Base-by-base conservation (phyloP, 2,113 vertebrate genomes). In the Haemorhous mexicanus region DNA sequence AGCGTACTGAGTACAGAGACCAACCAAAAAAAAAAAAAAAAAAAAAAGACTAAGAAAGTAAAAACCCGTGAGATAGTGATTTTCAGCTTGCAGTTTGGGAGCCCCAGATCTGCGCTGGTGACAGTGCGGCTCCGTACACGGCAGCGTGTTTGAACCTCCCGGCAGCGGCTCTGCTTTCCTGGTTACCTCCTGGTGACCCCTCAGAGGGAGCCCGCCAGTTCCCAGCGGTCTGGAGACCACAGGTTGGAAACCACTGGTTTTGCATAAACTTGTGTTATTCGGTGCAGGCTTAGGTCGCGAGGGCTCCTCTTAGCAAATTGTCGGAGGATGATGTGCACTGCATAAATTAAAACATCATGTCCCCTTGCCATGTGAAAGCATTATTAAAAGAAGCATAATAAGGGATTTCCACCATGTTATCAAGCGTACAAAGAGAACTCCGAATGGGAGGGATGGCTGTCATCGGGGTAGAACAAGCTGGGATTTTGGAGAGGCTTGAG, bases 341-440 rank as follows among this genome's bases (percentile, higher is more conserved):
- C 92, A 95, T 94, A 95, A 96, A 95, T 93, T 87, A 95, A 95
- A 95, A 95, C 93, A 93, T 95, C 94, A 91, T 94, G 89, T 96
- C 90, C 94, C 90, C 73, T 89, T 73, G 91, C 91, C 85, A 62
- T 72, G 84, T 85, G 91, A 96, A 89, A 95, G 87, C 84, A 73
- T 95, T 96, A 93, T 95, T 94, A 94, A 95, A 95, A 96, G 91
- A 87, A 91, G 90, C 91, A 95, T 94, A 89, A 94, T 94, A 93
- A 96, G 93, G 94, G 96, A 95, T 95, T 96, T 95, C 96, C 95
- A 95, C 87, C 95, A 95, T 95, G 96, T 95, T 95, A 96, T 96
- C 94, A 89, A 87, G 95, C 30, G 33, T 90, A 95, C 93, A 95
- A 96, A 95, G 91, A 95, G 53, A 95, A 93, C 87, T 90, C 87